A percentile compares a stretch with the other conserved stretches of the same genome.
phyloP scores from a whole-genome alignment of 2,797 vertebrate genomes.

The Hydrocynus forskahlii region DNA sequence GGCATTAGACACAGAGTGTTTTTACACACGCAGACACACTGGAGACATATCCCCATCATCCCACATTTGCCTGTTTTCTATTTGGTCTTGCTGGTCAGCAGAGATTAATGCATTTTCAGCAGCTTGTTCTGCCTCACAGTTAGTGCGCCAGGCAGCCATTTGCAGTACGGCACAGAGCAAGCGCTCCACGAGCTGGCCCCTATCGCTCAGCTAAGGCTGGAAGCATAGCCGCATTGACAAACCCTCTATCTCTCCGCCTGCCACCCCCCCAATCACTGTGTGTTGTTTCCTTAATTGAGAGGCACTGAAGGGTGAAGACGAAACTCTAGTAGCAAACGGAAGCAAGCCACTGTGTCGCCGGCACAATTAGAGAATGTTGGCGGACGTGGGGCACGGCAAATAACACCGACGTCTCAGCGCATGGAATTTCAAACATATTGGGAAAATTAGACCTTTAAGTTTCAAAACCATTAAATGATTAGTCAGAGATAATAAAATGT shows the following conservation, averaged over 20 bases:
- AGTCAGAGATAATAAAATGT: neutral
- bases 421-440: neutral
- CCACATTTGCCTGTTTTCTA: too few relatives aligned
- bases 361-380: neutral
- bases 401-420: too few relatives aligned
- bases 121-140: neutral
- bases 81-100: neutral
- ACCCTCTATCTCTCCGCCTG: conserved; percentile 33
- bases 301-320: conserved; percentile 47
- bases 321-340: conserved; percentile 18
- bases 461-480: neutral
- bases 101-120: neutral
- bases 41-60: too few relatives aligned
- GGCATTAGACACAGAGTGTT: too few relatives aligned
- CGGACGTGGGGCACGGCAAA: neutral
- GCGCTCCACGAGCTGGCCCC: neutral
- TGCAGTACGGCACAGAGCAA: neutral
- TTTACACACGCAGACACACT: too few relatives aligned
- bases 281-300: conserved; percentile 51
- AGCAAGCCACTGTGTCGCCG: neutral
- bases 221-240: conserved; percentile 16
- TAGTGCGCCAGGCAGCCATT: neutral
- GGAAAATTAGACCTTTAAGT: neutral
- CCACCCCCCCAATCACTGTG: conserved; percentile 22
- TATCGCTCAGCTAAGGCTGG: neutral